Base-by-base conservation (phyloP, 2,797 vertebrate genomes). In the Phrynocephalus forsythii region DNA sequence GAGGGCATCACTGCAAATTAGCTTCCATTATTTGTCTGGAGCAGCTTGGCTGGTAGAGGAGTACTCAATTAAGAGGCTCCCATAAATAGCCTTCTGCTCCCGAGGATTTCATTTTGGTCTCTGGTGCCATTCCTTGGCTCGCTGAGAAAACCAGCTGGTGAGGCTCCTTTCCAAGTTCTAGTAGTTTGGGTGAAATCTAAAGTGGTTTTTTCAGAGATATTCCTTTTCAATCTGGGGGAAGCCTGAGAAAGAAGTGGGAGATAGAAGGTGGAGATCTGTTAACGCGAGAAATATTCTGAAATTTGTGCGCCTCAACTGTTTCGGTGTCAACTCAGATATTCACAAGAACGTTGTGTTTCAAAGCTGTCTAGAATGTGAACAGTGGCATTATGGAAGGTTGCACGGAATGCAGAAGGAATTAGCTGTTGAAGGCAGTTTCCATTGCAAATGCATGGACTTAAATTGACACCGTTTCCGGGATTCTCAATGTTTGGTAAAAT, bases 21-120 rank as follows among this genome's bases (percentile, higher is more conserved):
- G 82, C 87, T 84, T 66, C 44, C 77, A 80, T 84, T 84, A 84
- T 88, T 88, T 80, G n/a, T 44, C 38, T 73, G 82, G 82, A 73
- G 73, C 30, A 48, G 73, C 87, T 79, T 80, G 82, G 87, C 77
- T 84, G 82, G 38, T 50, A 20, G 28, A 63, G 28, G 26, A 1
- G 15, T 5, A 38, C 69, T 84, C 82, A 75, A 66, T 88, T 84
- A 84, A 84, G 78, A 63, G 52, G 76, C 82, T 50, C 73, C n/a
- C 82, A 84, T 80, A 84, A 84, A 84, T 79, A 75, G 82, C 66
- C 77, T 52, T 67, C 52, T 67, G 52, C 76, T 84, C 82, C 56
- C 24, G 66, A 84, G 78, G 77, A 67, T 79, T 79, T 73, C 69
- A 5, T 7, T 26, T 66, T 66, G 86, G 82, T 87, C 71, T 67